A percentile compares a stretch with the other conserved stretches of the same genome.
Evolutionary conservation across 2,888 invertebrate species (phyloP).

Genomic region (Morpho achilles): DNA sequence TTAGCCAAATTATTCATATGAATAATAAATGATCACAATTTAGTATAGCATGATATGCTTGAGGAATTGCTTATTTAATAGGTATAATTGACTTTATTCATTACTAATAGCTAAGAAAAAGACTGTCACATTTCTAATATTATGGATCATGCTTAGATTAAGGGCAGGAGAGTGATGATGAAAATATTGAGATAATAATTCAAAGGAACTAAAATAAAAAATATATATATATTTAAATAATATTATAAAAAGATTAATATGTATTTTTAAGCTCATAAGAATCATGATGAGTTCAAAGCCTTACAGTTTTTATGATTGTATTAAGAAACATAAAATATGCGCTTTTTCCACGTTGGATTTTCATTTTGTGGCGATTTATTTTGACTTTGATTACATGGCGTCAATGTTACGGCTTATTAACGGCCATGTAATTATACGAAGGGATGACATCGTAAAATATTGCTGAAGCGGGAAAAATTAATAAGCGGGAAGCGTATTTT

Average conservation of each 20-base stretch:
- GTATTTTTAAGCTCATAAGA: neutral
- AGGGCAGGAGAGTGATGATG: too few species aligned
- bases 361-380: slow-evolving; percentile 69
- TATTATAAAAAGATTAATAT: neutral
- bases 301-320: neutral
- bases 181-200: too few species aligned
- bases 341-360: slow-evolving; percentile 68
- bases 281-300: neutral
- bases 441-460: slow-evolving; percentile 63
- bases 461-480: slow-evolving; percentile 44
- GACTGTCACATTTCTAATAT: too few species aligned
- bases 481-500: slow-evolving; percentile 28
- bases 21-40: too few species aligned
- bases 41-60: too few species aligned
- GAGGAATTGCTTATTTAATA: too few species aligned
- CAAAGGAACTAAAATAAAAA: too few species aligned
- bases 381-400: slow-evolving; percentile 71
- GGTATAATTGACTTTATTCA: too few species aligned
- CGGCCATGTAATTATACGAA: slow-evolving; percentile 62
- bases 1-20: too few species aligned
- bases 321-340: slow-evolving; percentile 57
- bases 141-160: too few species aligned
- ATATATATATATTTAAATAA: neutral
- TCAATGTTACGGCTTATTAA: slow-evolving; percentile 68
- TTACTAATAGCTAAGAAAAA: too few species aligned